Evolutionary conservation across 2,113 vertebrate genomes (phyloP), one percentile per base, ranked within the genome.

Genomic region (Oreocharis arfaki): DNA sequence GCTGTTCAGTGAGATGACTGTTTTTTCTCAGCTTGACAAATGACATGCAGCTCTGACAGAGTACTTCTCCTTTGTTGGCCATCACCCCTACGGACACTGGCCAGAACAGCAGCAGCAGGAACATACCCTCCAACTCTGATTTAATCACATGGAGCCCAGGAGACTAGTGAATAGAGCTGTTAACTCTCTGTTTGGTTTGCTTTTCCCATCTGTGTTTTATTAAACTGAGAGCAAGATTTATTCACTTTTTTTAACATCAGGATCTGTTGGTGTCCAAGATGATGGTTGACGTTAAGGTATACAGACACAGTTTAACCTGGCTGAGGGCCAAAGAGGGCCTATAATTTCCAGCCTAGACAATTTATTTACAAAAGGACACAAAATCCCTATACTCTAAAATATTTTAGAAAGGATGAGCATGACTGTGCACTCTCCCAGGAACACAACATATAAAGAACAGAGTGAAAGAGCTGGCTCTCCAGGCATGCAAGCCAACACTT

Each of bases 171-270:
- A 95, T 95, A 93, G 90, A 96, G 96, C 90, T 56, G 93, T 96
- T 96, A 96, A 95, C 90, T 96, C 93, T 95, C 76, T 84, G 76
- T 93, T 94, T 71, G 70, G 90, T 88, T 95, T 96, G 93, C 83
- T 96, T 96, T 96, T 92, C 88, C 94, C 96, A 97, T 97, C 96
- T 97, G 96, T 64, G 79, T 96, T 97, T 93, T 88, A 96, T 97
- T 97, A 96, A 84, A 89, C 85, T 9, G 52, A 95, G 89, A 87
- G 71, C 63, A 94, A 96, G 93, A 94, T 94, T 94, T 96, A 96
- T 89, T 94, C 74, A 39, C 61, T 83, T 97, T 91, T 89, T 95
- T 93, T 77, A 79, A 87, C 84, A 61, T 95, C 73, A 75, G 49
- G 76, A 95, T 82, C 89, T 82, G 69, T 16, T 87, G 87, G 81